These are phyloP conservation scores for Callitettix versicolor DNA, from an alignment of 1,140 invertebrate genomes.

Conservation along the genomic window DNA sequence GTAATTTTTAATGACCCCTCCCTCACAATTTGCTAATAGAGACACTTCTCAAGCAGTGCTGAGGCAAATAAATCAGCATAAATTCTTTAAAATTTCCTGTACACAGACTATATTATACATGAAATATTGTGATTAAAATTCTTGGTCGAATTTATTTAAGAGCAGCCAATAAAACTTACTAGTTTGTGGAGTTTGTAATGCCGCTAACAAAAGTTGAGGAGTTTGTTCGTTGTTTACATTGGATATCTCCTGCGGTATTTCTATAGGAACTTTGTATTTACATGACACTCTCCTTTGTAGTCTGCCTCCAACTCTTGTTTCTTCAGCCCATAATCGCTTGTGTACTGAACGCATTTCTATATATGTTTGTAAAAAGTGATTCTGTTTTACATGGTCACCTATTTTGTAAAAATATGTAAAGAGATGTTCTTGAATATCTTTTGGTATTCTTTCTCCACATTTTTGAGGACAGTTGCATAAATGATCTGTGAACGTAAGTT, in stretches of 20 bases:
- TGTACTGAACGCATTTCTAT: constrained; percentile 34
- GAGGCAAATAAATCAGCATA: too few species aligned
- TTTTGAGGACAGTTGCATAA: constrained; percentile 42
- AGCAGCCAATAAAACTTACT: too few species aligned
- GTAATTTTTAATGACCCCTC: too few species aligned
- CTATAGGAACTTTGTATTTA: constrained; percentile 36
- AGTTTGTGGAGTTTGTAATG: too few species aligned
- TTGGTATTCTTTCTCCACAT: constrained; percentile 38
- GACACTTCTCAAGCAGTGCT: too few species aligned
- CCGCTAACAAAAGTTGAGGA: too few species aligned
- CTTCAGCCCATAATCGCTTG: constrained; percentile 22
- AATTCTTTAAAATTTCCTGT: too few species aligned
- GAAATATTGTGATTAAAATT: too few species aligned
- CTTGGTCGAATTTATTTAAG: too few species aligned
- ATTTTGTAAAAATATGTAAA: constrained; percentile 39
- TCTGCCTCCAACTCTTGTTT: constrained; percentile 22
- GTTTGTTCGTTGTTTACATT: too few species aligned
- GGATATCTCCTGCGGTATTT: background rate
- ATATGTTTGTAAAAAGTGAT: constrained; percentile 35
- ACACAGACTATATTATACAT: too few species aligned
- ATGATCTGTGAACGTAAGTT: constrained; percentile 14
- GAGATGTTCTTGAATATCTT: constrained; percentile 32
- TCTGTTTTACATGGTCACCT: constrained; percentile 35
- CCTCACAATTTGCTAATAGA: too few species aligned
- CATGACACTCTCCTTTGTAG: constrained; percentile 34